Percentiles rank a stretch among this genome's conserved stretches.
These are phyloP conservation scores for Presbytis comata DNA, from an alignment of 2,797 vertebrate genomes.

Conservation along the genomic window DNA sequence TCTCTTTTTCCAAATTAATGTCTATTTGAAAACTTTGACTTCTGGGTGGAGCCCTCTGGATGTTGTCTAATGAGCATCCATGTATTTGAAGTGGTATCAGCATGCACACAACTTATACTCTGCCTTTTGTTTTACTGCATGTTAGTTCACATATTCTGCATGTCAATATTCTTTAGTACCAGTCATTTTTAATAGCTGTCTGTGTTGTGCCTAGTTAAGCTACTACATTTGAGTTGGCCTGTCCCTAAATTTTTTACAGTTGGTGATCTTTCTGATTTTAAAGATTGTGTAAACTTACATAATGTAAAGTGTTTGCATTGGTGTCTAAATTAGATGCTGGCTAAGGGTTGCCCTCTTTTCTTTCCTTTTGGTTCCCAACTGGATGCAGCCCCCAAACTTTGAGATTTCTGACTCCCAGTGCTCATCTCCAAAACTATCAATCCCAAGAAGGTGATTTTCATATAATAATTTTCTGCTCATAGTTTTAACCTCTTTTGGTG, in stretches of 20 bases:
- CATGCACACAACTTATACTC: background rate
- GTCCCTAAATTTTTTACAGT: background rate
- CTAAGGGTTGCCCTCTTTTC: conserved; percentile 60
- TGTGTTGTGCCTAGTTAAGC: background rate
- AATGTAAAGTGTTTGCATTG: conserved; percentile 40
- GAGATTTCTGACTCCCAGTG: conserved; percentile 67
- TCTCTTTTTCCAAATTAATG: background rate
- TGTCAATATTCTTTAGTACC: background rate
- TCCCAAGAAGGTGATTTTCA: conserved; percentile 72
- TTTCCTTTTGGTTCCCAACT: conserved; percentile 34
- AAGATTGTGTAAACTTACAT: conserved; percentile 22
- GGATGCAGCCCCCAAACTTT: conserved; percentile 39
- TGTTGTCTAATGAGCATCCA: background rate
- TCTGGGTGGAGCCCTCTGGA: background rate
- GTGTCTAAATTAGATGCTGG: conserved; percentile 46
- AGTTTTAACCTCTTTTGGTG: conserved; percentile 77
- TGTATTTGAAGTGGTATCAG: background rate
- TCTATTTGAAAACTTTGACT: background rate
- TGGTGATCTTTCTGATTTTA: background rate
- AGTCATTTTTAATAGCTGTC: background rate
- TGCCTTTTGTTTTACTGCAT: background rate
- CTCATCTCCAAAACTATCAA: conserved; percentile 72
- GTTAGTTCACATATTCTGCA: background rate
- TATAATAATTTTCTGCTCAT: conserved; percentile 73
- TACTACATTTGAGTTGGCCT: background rate